Conservation (phyloP, 1,140 invertebrate species). For the Chrysopa pallens region DNA sequence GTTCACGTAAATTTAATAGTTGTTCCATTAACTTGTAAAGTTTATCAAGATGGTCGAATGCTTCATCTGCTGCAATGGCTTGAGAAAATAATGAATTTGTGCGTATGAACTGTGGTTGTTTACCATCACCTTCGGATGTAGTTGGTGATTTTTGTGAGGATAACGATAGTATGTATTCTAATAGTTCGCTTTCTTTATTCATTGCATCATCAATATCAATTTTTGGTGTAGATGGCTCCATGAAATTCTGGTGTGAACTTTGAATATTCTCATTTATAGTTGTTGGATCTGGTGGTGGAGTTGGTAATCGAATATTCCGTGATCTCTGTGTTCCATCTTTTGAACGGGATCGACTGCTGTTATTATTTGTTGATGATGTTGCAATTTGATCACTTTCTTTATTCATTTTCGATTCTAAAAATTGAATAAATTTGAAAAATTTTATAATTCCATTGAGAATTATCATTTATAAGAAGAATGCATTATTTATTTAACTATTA, state of each 20-base stretch:
- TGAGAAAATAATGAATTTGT: constrained; percentile 23
- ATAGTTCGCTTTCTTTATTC: constrained; percentile 8
- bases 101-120: constrained; percentile 7
- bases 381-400: constrained; percentile 10
- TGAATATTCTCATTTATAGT: constrained; percentile 6
- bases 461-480: too few species aligned
- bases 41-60: constrained; percentile 58
- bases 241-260: neutral
- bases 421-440: too few species aligned
- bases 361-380: constrained; percentile 5
- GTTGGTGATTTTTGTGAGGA: constrained; percentile 1
- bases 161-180: constrained; percentile 16
- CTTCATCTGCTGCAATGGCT: constrained; percentile 31
- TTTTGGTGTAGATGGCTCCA: neutral
- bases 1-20: constrained; percentile 46
- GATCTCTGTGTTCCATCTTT: constrained; percentile 8
- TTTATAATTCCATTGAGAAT: too few species aligned
- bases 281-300: constrained; percentile 18
- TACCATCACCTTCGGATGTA: constrained; percentile 4
- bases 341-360: constrained; percentile 6
- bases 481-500: too few species aligned
- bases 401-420: constrained; percentile 1
- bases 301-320: constrained; percentile 11
- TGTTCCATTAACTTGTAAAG: constrained; percentile 57
- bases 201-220: neutral